Conservation (phyloP, 2,113 vertebrate species). For the Sceloporus undulatus region DNA sequence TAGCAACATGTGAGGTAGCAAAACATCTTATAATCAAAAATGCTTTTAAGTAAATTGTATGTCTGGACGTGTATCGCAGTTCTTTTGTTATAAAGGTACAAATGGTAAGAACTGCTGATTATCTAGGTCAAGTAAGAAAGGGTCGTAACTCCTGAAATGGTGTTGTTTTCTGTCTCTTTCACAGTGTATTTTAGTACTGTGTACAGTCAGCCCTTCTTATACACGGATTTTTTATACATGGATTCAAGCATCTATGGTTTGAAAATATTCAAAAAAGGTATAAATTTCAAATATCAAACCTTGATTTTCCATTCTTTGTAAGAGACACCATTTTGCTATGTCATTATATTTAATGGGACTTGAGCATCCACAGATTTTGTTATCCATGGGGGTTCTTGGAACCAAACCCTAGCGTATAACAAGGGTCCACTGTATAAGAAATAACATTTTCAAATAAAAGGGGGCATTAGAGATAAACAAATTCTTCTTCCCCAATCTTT, state of each 20-base stretch:
- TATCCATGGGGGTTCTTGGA: too few species aligned
- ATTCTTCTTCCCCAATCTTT: constrained; percentile 32
- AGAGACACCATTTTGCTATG: too few species aligned
- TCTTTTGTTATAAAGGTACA: constrained; percentile 62
- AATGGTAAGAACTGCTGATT: constrained; percentile 48
- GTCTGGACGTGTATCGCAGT: constrained; percentile 31
- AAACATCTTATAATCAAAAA: constrained; percentile 35
- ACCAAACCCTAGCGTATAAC: too few species aligned
- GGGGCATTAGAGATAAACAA: constrained; percentile 46
- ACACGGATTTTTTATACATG: too few species aligned
- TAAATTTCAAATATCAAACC: too few species aligned
- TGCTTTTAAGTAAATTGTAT: constrained; percentile 56
- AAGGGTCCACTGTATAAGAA: neutral
- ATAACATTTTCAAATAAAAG: constrained; percentile 46
- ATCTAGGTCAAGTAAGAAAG: constrained; percentile 53
- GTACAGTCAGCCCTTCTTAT: neutral
- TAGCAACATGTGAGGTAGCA: constrained; percentile 41
- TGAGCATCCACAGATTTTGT: too few species aligned
- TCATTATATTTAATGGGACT: too few species aligned
- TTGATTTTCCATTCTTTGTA: too few species aligned
- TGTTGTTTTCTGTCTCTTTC: constrained; percentile 60
- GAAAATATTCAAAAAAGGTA: too few species aligned
- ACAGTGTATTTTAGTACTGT: constrained; percentile 63
- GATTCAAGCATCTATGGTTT: too few species aligned
- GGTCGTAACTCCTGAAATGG: constrained; percentile 53